These are phyloP conservation scores for Oncorhynchus tshawytscha DNA, from an alignment of 2,113 vertebrate species.

Conservation along the genomic window DNA sequence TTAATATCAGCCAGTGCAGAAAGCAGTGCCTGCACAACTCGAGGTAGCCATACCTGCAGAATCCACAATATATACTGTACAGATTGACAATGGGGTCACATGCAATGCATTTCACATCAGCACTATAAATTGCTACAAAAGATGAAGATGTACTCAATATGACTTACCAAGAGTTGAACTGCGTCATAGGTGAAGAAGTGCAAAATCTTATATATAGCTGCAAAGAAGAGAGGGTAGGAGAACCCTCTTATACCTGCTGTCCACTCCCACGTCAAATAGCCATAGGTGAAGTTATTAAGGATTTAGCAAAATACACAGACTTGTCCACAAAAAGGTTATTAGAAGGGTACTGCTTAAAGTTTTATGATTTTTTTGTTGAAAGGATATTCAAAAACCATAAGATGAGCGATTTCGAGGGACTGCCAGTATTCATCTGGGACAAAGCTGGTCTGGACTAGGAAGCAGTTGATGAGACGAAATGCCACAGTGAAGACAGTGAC, in stretches of 20 bases:
- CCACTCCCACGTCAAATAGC: slow-evolving; percentile 96
- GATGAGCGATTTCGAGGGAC: slow-evolving; percentile 90
- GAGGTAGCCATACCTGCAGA: slow-evolving; percentile 87
- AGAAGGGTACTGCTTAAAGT: not conserved
- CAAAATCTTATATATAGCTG: slow-evolving; percentile 83
- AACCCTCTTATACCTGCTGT: slow-evolving; percentile 83
- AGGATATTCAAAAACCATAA: slow-evolving; percentile 95
- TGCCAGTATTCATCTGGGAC: slow-evolving; percentile 99
- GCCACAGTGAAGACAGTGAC: slow-evolving; percentile 64
- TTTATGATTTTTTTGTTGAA: too few relatives aligned
- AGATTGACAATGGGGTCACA: not conserved
- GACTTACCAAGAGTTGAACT: slow-evolving; percentile 82
- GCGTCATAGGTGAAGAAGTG: slow-evolving; percentile 78
- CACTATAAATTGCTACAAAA: not conserved
- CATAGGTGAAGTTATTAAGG: slow-evolving; percentile 76
- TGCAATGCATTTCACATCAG: not conserved
- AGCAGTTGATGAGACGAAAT: slow-evolving; percentile 84
- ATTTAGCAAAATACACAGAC: slow-evolving; percentile 21
- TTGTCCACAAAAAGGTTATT: not conserved
- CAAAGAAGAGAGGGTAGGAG: slow-evolving; percentile 87
- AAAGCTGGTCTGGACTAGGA: slow-evolving; percentile 90
- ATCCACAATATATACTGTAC: not conserved
- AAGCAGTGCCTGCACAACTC: slow-evolving; percentile 82
- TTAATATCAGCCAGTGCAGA: slow-evolving; percentile 85
- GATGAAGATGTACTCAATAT: not conserved